A percentile compares a stretch with the other conserved stretches of the same genome.
Conservation (phyloP, 2,113 vertebrate species). For the Dicaeum eximium region DNA sequence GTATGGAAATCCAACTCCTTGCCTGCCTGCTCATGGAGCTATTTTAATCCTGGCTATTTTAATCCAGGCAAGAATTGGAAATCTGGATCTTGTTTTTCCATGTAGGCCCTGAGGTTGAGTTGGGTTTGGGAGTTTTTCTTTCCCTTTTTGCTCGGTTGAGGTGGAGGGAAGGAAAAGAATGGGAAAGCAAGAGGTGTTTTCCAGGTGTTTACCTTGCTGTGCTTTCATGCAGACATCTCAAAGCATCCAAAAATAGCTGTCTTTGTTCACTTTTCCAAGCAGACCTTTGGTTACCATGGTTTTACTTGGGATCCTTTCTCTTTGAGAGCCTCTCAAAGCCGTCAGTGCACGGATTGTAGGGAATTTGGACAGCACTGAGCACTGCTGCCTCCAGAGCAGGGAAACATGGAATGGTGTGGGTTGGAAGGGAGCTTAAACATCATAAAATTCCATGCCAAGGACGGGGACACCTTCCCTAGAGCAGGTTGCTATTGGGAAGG, state of each 20-base stretch:
- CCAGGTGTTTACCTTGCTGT: neutral
- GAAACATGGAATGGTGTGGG: neutral
- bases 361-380: neutral
- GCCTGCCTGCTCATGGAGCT: rapidly evolving
- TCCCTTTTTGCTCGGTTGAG: rapidly evolving
- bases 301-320: neutral
- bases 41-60: neutral
- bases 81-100: neutral
- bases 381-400: neutral
- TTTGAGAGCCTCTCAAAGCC: neutral
- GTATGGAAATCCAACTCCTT: slow-evolving; percentile 9
- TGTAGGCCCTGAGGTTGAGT: neutral
- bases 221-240: neutral
- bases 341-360: rapidly evolving
- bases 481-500: no score
- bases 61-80: neutral
- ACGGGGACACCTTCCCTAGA: neutral
- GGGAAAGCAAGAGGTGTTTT: neutral
- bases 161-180: neutral
- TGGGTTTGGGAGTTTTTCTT: neutral
- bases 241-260: neutral
- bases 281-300: slow-evolving; percentile 22
- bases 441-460: neutral
- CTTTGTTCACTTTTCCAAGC: neutral
- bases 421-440: neutral